These are phyloP conservation scores for Diglossa cyanea DNA, from an alignment of 2,797 vertebrate genomes.

Conservation along the genomic window DNA sequence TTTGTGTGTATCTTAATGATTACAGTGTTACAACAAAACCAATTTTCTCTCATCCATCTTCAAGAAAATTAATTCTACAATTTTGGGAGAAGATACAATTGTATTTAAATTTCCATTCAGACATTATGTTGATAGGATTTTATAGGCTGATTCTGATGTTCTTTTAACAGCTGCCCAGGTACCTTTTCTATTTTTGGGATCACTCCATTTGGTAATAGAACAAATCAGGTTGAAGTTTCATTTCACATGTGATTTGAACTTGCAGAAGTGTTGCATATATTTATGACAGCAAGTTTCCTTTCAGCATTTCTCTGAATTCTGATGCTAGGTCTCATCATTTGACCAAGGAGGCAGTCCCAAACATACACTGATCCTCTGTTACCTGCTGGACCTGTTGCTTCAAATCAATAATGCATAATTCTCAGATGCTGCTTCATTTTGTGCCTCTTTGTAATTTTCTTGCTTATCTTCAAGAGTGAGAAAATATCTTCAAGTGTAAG, in stretches of 20 bases:
- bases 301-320: not conserved
- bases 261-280: not conserved
- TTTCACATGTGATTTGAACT: not conserved
- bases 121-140: not conserved
- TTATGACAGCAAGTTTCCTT: not conserved
- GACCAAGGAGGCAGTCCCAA: not conserved
- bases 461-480: not conserved
- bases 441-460: not conserved
- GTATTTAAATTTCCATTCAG: not conserved
- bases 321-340: not conserved
- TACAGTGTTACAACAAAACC: not conserved
- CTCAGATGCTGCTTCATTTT: not conserved
- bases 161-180: not conserved
- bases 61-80: not conserved
- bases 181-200: not conserved
- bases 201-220: not conserved
- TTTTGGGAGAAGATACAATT: not conserved
- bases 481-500: not conserved
- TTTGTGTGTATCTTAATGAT: not conserved
- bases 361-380: not conserved
- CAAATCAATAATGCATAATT: not conserved
- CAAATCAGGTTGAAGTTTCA: not conserved
- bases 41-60: not conserved
- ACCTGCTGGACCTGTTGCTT: not conserved
- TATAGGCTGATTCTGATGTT: not conserved